phyloP scores from a whole-genome alignment of 2,888 invertebrate species.

The Acanthoscelides obtectus region DNA sequence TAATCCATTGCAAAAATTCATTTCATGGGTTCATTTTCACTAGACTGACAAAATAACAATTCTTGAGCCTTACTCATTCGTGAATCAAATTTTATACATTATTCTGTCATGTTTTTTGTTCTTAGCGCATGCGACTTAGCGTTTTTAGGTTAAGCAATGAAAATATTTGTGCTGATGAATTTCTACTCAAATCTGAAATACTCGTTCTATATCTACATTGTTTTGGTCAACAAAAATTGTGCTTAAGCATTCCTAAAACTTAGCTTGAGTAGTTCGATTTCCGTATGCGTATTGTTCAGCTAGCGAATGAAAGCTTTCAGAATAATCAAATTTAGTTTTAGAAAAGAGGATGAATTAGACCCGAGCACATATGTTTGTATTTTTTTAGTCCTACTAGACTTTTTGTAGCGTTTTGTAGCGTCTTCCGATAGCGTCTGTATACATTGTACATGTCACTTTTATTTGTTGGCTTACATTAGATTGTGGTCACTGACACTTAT shows the following conservation, averaged over 20 bases:
- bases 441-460: slow-evolving; percentile 25
- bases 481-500: slow-evolving; percentile 24
- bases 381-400: slow-evolving; percentile 28
- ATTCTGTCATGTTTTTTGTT: too few relatives aligned
- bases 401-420: slow-evolving; percentile 5
- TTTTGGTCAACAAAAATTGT: too few relatives aligned
- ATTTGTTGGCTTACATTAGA: slow-evolving; percentile 28
- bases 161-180: too few relatives aligned
- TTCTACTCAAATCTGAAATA: too few relatives aligned
- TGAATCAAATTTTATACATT: too few relatives aligned
- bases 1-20: not conserved
- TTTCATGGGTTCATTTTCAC: too few relatives aligned
- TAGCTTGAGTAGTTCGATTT: not conserved
- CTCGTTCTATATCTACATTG: too few relatives aligned
- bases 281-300: not conserved
- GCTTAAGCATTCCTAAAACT: not conserved
- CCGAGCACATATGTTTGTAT: slow-evolving; percentile 25
- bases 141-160: too few relatives aligned
- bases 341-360: slow-evolving; percentile 13
- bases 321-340: not conserved
- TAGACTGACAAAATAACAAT: not conserved
- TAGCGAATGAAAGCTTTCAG: not conserved
- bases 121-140: too few relatives aligned
- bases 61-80: not conserved
- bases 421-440: slow-evolving; percentile 16